phyloP scores from a whole-genome alignment of 2,113 vertebrate species.

The Phyllostomus discolor region DNA sequence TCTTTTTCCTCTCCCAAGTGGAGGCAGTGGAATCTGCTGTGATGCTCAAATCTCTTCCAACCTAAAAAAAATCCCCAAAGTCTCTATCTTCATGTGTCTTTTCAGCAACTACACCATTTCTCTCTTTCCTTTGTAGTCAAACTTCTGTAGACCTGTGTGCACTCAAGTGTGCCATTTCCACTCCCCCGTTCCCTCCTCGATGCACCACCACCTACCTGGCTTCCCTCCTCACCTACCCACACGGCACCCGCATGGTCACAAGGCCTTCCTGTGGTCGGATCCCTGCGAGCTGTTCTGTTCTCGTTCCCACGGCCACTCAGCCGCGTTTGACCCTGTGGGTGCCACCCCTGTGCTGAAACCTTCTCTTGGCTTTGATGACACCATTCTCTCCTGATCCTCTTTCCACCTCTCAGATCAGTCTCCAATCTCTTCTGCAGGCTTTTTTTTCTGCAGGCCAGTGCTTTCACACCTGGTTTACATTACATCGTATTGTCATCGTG shows the following conservation, averaged over 20 bases:
- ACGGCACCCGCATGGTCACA: fast-evolving
- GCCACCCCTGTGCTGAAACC: not conserved
- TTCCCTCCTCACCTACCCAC: fast-evolving
- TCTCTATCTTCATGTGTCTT: not conserved
- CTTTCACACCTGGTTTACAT: not conserved
- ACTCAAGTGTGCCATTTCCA: not conserved
- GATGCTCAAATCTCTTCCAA: not conserved
- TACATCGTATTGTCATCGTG: not conserved
- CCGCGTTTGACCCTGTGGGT: not conserved
- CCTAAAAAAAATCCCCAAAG: not conserved
- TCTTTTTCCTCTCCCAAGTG: not conserved
- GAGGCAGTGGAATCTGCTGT: not conserved
- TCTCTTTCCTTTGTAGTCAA: not conserved
- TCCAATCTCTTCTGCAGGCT: not conserved
- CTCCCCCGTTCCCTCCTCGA: not conserved
- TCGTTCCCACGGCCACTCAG: not conserved
- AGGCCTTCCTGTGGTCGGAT: not conserved
- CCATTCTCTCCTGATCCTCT: not conserved
- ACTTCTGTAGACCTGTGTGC: not conserved
- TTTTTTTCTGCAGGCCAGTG: not conserved
- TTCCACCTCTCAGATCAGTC: not conserved
- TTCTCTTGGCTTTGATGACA: not conserved
- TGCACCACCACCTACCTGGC: not conserved
- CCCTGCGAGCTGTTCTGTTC: fast-evolving
- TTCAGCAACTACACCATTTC: not conserved